Percentiles rank a stretch among this genome's conserved stretches.
These are phyloP conservation scores for Erynnis tages DNA, from an alignment of 2,888 invertebrate species.

Conservation along the genomic window DNA sequence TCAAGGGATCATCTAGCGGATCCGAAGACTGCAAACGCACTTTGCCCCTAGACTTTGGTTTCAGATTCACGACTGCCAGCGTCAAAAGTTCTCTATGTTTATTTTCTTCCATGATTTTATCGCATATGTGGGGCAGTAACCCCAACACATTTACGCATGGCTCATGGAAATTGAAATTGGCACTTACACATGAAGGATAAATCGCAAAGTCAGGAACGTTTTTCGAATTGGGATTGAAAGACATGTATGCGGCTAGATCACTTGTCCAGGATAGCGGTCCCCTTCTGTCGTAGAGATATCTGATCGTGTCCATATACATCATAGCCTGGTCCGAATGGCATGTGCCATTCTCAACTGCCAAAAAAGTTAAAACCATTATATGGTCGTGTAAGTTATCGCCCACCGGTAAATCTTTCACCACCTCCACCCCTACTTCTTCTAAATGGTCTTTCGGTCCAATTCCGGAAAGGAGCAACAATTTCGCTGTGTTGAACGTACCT, in stretches of 20 bases:
- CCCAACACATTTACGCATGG: constrained; percentile 47
- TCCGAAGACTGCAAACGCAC: constrained; percentile 49
- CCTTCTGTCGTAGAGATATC: constrained; percentile 54
- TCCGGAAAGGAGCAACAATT: constrained; percentile 61
- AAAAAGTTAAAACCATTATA: constrained; percentile 53
- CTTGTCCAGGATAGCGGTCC: constrained; percentile 50
- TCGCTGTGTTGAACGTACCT: constrained; percentile 64
- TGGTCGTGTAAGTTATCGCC: constrained; percentile 67
- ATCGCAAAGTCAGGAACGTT: constrained; percentile 60
- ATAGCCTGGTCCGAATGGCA: constrained; percentile 40
- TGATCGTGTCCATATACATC: constrained; percentile 48
- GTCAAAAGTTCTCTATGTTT: constrained; percentile 49
- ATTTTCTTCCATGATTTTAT: constrained; percentile 43
- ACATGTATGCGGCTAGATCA: constrained; percentile 55
- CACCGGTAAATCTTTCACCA: constrained; percentile 55
- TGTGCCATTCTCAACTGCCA: constrained; percentile 55
- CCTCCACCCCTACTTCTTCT: constrained; percentile 43
- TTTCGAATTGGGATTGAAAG: constrained; percentile 36
- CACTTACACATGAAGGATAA: constrained; percentile 56
- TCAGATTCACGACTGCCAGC: constrained; percentile 56
- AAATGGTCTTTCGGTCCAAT: constrained; percentile 57
- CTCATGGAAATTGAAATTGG: constrained; percentile 39
- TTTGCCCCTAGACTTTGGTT: constrained; percentile 59
- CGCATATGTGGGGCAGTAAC: constrained; percentile 48
- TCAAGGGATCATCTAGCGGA: constrained; percentile 51